Evolutionary conservation across 2,888 invertebrate genomes (phyloP).

Genomic region (Standfussiana lucernea): DNA sequence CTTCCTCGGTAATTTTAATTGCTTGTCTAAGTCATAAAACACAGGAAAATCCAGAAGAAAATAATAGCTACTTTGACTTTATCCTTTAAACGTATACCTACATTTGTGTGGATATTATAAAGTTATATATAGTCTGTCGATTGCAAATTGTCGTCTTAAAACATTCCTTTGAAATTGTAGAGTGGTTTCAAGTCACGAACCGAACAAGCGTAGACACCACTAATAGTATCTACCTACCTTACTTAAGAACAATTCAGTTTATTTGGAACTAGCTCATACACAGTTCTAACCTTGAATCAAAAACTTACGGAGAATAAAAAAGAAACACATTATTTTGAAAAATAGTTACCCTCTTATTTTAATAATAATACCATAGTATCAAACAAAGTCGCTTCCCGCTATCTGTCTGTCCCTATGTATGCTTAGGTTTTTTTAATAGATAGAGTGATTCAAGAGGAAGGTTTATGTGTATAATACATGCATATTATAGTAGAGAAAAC

Average conservation of each 20-base stretch:
- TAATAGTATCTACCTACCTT: not conserved
- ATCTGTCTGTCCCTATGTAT: too few species aligned
- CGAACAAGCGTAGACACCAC: conserved; percentile 9
- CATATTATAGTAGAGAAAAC: too few species aligned
- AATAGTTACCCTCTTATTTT: not conserved
- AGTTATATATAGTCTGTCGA: conserved; percentile 9
- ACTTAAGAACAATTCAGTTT: not conserved
- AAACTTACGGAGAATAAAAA: not conserved
- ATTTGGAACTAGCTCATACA: not conserved
- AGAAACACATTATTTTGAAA: not conserved
- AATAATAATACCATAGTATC: too few species aligned
- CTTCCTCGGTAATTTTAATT: conserved; percentile 11
- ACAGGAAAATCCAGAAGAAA: conserved; percentile 16
- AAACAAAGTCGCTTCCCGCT: too few species aligned
- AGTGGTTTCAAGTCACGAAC: conserved; percentile 44
- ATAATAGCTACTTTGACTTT: not conserved
- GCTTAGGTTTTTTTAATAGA: too few species aligned
- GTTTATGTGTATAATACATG: too few species aligned
- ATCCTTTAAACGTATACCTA: not conserved
- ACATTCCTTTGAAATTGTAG: conserved; percentile 57
- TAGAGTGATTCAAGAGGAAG: too few species aligned
- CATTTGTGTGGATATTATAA: not conserved
- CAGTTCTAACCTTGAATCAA: not conserved
- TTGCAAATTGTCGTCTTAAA: conserved; percentile 39
- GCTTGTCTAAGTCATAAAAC: conserved; percentile 24